These are phyloP conservation scores for Steromphala cineraria DNA, from an alignment of 2,888 invertebrate species.

Conservation along the genomic window DNA sequence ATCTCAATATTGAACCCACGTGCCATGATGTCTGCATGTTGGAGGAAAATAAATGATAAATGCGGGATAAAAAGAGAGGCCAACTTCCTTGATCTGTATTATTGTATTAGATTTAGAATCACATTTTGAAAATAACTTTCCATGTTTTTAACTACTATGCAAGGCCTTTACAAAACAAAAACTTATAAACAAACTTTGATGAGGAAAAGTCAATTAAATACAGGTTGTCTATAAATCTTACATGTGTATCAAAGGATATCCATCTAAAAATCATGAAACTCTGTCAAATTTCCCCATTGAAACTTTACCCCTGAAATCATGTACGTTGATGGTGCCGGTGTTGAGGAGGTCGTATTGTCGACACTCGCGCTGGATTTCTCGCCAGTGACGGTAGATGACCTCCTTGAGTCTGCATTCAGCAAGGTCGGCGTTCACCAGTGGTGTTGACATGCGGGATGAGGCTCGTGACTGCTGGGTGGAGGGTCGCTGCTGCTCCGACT, in stretches of 20 bases:
- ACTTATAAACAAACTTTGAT: too few species aligned
- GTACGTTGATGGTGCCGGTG: constrained; percentile 63
- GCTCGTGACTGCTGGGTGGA: constrained; percentile 27
- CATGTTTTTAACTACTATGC: too few species aligned
- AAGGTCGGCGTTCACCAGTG: constrained; percentile 69
- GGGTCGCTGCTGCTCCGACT: constrained; percentile 21
- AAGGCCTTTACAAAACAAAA: too few species aligned
- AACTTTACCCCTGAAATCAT: constrained; percentile 65
- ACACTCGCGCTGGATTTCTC: constrained; percentile 69
- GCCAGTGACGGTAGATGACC: constrained; percentile 67
- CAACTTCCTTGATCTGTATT: neutral
- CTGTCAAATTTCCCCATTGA: neutral
- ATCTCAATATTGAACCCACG: constrained; percentile 55
- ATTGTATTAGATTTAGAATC: too few species aligned
- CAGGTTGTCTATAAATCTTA: too few species aligned
- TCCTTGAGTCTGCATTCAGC: constrained; percentile 63
- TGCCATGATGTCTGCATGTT: constrained; percentile 56
- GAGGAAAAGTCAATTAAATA: too few species aligned
- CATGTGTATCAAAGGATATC: too few species aligned
- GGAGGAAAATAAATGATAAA: neutral
- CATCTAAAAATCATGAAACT: too few species aligned
- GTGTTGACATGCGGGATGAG: constrained; percentile 54
- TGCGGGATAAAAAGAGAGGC: neutral
- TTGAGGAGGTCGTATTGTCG: constrained; percentile 62
- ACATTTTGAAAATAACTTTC: too few species aligned